These are phyloP conservation scores for Gymnarchus niloticus DNA, from an alignment of 2,113 vertebrate species.

Conservation along the genomic window DNA sequence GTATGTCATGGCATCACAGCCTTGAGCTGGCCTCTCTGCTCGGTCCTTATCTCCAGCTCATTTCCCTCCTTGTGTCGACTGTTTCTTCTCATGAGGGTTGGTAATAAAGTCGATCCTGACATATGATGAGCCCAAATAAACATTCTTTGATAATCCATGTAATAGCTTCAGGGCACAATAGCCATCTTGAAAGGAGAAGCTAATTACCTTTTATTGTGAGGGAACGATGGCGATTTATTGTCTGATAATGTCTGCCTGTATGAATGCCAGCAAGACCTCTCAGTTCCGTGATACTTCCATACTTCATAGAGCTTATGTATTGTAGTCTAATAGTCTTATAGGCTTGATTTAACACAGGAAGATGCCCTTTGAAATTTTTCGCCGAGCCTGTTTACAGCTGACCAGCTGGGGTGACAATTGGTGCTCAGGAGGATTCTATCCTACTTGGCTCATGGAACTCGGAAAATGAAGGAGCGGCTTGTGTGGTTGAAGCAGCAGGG, in stretches of 20 bases:
- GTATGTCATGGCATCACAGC: not conserved
- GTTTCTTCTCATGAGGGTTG: not conserved
- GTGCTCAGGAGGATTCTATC: not conserved
- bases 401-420: not conserved
- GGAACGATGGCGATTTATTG: not conserved
- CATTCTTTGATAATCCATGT: conserved; percentile 17
- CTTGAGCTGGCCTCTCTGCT: not conserved
- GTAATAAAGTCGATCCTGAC: not conserved
- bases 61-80: not conserved
- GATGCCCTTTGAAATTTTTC: not conserved
- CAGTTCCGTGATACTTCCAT: not conserved
- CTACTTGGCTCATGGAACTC: not conserved
- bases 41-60: not conserved
- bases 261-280: not conserved
- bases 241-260: too few species aligned
- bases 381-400: not conserved
- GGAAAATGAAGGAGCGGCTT: not conserved
- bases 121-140: conserved; percentile 10
- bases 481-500: not conserved
- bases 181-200: not conserved
- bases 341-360: conserved; percentile 4
- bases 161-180: not conserved
- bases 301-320: not conserved
- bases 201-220: not conserved
- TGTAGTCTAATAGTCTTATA: not conserved